phyloP scores from a whole-genome alignment of 1,140 invertebrate species.

The Manduca sexta region DNA sequence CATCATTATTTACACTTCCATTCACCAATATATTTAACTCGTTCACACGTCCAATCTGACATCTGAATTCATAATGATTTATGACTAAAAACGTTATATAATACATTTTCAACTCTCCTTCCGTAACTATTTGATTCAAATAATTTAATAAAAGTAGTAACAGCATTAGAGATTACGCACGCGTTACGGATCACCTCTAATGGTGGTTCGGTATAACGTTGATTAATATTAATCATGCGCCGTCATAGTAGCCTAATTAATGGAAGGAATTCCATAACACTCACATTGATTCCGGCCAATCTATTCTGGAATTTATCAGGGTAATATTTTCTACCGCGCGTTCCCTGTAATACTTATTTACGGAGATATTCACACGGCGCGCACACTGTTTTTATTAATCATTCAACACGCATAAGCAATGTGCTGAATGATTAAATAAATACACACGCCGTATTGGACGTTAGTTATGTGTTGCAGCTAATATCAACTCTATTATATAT shows the following conservation, averaged over 20 bases:
- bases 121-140: too few relatives aligned
- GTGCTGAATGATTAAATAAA: not conserved
- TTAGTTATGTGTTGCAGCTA: too few relatives aligned
- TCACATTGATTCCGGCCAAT: slow-evolving; percentile 13
- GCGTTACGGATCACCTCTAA: slow-evolving; percentile 6
- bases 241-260: slow-evolving; percentile 19
- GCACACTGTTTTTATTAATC: not conserved
- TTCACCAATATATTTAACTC: too few relatives aligned
- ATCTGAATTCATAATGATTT: too few relatives aligned
- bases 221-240: slow-evolving; percentile 21
- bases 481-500: too few relatives aligned
- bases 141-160: not conserved
- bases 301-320: slow-evolving; percentile 8
- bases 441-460: too few relatives aligned
- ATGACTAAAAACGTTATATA: too few relatives aligned
- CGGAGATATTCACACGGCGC: not conserved
- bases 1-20: too few relatives aligned
- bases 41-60: too few relatives aligned
- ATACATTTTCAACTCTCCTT: too few relatives aligned
- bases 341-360: slow-evolving; percentile 6
- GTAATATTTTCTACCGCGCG: slow-evolving; percentile 1
- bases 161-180: not conserved
- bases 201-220: slow-evolving; percentile 14
- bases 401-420: not conserved
- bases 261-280: slow-evolving; percentile 18